Base-by-base conservation (phyloP, 2,113 vertebrate species). In the Otolemur garnettii region DNA sequence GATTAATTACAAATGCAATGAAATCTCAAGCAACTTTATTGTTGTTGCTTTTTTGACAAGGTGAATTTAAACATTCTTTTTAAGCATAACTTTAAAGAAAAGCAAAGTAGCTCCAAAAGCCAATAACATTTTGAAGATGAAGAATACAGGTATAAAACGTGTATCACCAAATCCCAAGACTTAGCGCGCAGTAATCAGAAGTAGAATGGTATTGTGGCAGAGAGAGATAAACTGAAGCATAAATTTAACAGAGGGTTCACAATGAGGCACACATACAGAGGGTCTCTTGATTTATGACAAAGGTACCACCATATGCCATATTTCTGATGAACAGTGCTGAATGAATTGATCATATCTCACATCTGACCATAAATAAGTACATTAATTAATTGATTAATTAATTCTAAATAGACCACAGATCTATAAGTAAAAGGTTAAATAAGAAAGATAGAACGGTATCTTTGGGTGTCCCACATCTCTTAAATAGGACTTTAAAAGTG, bases 241-340 rank as follows among this genome's bases (percentile, higher is more conserved):
- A 50, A 42, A 18, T 59, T 26, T 28, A 45, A 26, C 3, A 30
- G 59, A 45, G 3, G 60, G 21, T 60, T 26, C 35, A 60, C 17
- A 57, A n/a, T 64, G 38, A 30, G 2, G 30, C 26, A 12, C 66
- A 17, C 28, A 57, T 24, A 18, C 9, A 19, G 4, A 9, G 6
- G 55, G 0, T 69, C 60, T 30, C 28, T 19, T 85, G 80, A 30
- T 57, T 57, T 50, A 17, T 21, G 18, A 71, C 38, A 42, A 77
- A 69, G 24, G 18, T 42, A n/a, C 0, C 15, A 5, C 21, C 15
- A 1, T 6, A 10, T 7, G 42, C 14, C 64, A 9, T n/a, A 24
- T 24, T 55, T 75, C 3, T 30, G 22, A 35, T 13, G 17, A 19
- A 4, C 7, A 79, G 18, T 57, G 13, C 33, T 66, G 21, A 22